Evolutionary conservation across 2,113 vertebrate genomes (phyloP), one percentile per base, ranked within the genome.

Genomic region (Coturnix japonica): DNA sequence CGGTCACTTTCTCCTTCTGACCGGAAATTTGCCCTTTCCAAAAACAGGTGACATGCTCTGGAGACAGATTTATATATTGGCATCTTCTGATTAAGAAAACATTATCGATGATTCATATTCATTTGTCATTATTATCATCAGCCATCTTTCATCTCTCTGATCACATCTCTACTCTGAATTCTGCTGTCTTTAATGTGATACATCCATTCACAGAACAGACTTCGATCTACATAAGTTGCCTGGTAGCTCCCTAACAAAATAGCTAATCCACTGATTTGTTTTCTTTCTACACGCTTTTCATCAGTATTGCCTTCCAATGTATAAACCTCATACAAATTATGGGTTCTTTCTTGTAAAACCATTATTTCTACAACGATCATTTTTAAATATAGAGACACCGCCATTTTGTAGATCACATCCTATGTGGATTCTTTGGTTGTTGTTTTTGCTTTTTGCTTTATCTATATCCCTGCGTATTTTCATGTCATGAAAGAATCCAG

Each of bases 351-450:
- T 18, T 43, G 35, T 14, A 12, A 67, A 67, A 14, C 33, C 16
- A 31, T 66, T 53, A 15, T 47, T 28, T 28, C 60, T 33, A 44
- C 19, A 59, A 41, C 8, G 13, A 44, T 26, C 28, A 46, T 80
- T 85, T 79, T 47, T 61, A 67, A 60, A 56, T 30, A 43, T 1
- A 67, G 31, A 66, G 59, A 73, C 26, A 15, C 25, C 67, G 67
- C 19, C 13, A 28, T 53, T 79, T 33, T 53, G 49, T 39, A 82
- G 49, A 17, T 37, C 47, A 6, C 10, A 26, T 9, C 7, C 46
- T 0, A 4, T 1, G 0, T 3, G 51, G 15, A 8, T 53, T 53
- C 25, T 33, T 53, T 85, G 39, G 11, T 41, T 41, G 39, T 73
- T 16, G 31, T 83, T 37, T 31, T 28, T 3, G 9, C 15, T 39